Percentiles rank a stretch among this genome's conserved stretches.
phyloP scores from a whole-genome alignment of 2,797 vertebrate species.

The Pterois miles region DNA sequence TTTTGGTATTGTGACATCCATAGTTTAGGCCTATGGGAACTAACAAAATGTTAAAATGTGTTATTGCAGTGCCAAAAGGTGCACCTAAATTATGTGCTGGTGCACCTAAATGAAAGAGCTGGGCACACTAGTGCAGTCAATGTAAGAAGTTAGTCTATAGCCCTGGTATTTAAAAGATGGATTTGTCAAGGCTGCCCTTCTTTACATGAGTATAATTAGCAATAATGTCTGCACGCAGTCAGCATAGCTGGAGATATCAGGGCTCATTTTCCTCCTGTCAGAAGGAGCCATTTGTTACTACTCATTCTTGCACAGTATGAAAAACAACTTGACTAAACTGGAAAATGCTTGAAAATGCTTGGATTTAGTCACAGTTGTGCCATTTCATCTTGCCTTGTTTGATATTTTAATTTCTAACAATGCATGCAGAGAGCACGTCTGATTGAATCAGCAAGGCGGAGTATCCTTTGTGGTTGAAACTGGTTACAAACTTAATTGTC shows the following conservation, averaged over 20 bases:
- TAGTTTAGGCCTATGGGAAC: no score
- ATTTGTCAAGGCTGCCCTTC: slow-evolving; percentile 1
- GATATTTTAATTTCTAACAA: slow-evolving; percentile 8
- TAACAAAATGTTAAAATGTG: no score
- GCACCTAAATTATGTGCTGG: no score
- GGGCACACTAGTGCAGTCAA: no score
- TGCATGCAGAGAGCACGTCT: slow-evolving; percentile 2
- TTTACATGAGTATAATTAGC: slow-evolving; percentile 47
- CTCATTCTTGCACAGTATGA: slow-evolving; percentile 9
- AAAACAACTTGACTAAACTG: background rate
- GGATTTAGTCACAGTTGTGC: background rate
- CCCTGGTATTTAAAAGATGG: background rate
- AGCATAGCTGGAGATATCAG: slow-evolving; percentile 7
- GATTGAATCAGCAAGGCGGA: background rate
- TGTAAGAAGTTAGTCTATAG: no score
- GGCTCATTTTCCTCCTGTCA: slow-evolving; percentile 31
- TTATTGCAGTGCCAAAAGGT: no score
- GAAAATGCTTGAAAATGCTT: slow-evolving; percentile 32
- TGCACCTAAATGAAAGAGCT: no score
- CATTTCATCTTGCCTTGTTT: slow-evolving; percentile 9
- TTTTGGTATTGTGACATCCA: no score
- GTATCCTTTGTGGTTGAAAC: background rate
- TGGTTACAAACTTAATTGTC: background rate
- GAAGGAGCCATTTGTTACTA: slow-evolving; percentile 28
- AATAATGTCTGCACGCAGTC: slow-evolving; percentile 15